Evolutionary conservation across 2,888 invertebrate genomes (phyloP).

Genomic region (Stenichneumon culpator): DNA sequence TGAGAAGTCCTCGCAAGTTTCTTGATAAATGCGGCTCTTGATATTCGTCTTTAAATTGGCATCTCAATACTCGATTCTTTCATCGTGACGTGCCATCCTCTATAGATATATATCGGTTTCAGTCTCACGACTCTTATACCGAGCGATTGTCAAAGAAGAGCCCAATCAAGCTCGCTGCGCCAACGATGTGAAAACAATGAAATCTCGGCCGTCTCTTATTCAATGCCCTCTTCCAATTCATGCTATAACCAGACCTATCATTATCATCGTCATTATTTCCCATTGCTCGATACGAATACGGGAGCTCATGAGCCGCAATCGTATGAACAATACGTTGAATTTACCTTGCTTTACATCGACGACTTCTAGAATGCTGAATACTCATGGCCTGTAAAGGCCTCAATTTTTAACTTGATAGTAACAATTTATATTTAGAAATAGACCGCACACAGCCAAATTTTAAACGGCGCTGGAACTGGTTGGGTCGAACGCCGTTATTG

Average conservation of each 20-base stretch:
- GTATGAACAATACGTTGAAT: neutral
- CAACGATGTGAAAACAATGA: constrained; percentile 39
- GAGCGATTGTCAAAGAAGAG: constrained; percentile 52
- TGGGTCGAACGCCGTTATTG: constrained; percentile 16
- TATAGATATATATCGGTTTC: constrained; percentile 6
- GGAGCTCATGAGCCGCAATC: neutral
- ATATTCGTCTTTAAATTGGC: constrained; percentile 60
- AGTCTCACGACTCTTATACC: neutral
- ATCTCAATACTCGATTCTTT: constrained; percentile 14
- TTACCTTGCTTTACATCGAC: neutral
- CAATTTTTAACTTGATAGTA: neutral
- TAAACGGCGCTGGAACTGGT: constrained; percentile 14
- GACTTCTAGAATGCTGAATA: neutral
- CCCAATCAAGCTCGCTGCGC: constrained; percentile 10
- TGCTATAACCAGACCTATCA: constrained; percentile 21
- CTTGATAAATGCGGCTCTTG: constrained; percentile 17
- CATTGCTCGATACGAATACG: neutral
- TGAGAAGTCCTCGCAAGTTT: neutral
- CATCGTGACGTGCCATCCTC: neutral
- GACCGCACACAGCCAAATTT: neutral
- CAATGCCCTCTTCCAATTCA: constrained; percentile 14
- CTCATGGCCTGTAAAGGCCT: neutral
- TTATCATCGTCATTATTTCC: constrained; percentile 11
- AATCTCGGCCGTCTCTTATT: constrained; percentile 5
- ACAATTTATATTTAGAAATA: neutral